Conservation (phyloP, 2,888 invertebrate species). For the Lepeophtheirus nordmannii region DNA sequence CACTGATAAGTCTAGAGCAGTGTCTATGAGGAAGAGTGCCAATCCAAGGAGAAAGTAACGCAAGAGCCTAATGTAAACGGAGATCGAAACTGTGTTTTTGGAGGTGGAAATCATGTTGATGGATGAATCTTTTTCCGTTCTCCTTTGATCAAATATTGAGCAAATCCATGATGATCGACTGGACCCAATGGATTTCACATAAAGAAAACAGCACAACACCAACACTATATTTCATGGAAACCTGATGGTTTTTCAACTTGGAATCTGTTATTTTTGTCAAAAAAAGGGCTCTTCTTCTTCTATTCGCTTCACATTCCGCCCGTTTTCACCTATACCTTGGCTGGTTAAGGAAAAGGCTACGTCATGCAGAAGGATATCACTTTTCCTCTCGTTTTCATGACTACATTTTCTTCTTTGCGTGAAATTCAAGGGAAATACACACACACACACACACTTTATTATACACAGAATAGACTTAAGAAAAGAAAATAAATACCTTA, state of each 20-base stretch:
- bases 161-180: no score
- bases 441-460: no score
- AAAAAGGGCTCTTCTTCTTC: neutral
- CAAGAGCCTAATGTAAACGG: neutral
- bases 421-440: no score
- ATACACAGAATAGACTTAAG: no score
- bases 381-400: constrained; percentile 8
- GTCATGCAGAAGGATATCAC: constrained; percentile 8
- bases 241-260: no score
- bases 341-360: constrained; percentile 5
- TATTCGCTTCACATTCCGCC: neutral
- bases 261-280: neutral
- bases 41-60: constrained; percentile 6
- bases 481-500: no score
- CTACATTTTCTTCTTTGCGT: neutral
- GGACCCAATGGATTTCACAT: neutral
- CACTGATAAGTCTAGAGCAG: constrained; percentile 6
- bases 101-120: neutral
- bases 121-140: neutral
- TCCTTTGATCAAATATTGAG: no score
- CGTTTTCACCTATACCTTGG: constrained; percentile 8
- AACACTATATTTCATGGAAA: neutral
- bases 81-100: neutral
- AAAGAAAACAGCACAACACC: neutral
- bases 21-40: constrained; percentile 9